Evolutionary conservation across 1,140 invertebrate species (phyloP).

Genomic region (Myzus persicae): DNA sequence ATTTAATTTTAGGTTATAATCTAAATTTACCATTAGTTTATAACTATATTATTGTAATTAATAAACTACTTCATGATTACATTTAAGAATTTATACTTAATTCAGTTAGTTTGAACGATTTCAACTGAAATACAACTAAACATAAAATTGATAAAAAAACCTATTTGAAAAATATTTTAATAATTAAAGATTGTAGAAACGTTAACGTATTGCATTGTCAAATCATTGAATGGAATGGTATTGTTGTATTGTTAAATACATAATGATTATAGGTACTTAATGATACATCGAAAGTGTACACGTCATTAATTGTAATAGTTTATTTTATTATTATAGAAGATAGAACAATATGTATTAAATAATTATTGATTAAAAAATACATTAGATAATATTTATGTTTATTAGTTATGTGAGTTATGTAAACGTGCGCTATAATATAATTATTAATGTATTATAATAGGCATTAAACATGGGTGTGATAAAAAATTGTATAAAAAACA

Average conservation of each 20-base stretch:
- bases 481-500: too few species aligned
- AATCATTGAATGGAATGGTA: background rate
- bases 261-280: background rate
- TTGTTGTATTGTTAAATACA: background rate
- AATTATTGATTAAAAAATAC: background rate
- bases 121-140: background rate
- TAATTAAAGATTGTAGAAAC: background rate
- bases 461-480: background rate
- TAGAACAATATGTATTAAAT: conserved; percentile 7
- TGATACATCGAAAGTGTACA: background rate
- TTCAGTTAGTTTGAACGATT: background rate
- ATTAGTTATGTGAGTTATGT: background rate
- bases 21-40: background rate
- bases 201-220: background rate
- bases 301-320: background rate
- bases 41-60: background rate
- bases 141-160: background rate
- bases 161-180: background rate
- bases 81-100: background rate
- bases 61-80: background rate
- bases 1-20: background rate
- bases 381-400: background rate
- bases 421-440: background rate
- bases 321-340: background rate
- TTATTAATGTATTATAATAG: too few species aligned